Percentiles rank a stretch among this genome's conserved stretches.
Conservation (phyloP, 2,888 invertebrate species). For the Steromphala cineraria region DNA sequence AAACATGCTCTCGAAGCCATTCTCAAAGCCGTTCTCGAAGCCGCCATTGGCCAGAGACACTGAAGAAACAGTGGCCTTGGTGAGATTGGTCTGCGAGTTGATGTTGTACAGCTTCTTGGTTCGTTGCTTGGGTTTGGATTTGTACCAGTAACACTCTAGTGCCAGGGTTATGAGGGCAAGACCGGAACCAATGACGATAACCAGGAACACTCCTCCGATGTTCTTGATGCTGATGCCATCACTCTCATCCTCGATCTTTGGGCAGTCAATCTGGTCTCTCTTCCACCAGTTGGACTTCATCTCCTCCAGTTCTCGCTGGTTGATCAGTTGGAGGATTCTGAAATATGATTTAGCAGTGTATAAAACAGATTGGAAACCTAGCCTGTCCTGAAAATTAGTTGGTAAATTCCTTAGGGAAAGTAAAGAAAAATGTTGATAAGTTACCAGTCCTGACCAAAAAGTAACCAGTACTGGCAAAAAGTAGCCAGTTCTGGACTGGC, state of each 20-base stretch:
- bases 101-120: constrained; percentile 40
- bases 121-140: constrained; percentile 41
- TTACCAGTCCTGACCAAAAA: too few relatives aligned
- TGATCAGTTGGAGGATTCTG: constrained; percentile 94
- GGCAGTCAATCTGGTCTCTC: constrained; percentile 83
- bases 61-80: constrained; percentile 12
- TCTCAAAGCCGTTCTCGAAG: not conserved
- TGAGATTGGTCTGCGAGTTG: constrained; percentile 29
- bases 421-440: too few relatives aligned
- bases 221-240: constrained; percentile 98
- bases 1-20: not conserved
- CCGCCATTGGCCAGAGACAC: constrained; percentile 19
- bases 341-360: too few relatives aligned
- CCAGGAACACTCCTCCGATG: constrained; percentile 97
- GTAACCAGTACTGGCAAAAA: too few relatives aligned
- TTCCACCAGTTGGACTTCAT: constrained; percentile 98
- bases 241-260: constrained; percentile 93
- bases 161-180: constrained; percentile 92
- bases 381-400: too few relatives aligned
- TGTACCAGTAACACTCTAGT: constrained; percentile 85
- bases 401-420: too few relatives aligned
- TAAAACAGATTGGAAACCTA: too few relatives aligned
- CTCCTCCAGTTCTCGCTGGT: constrained; percentile 92
- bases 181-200: constrained; percentile 95
- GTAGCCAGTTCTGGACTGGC: too few relatives aligned